These are phyloP conservation scores for Esox niger DNA, from an alignment of 2,113 vertebrate genomes.

Conservation along the genomic window DNA sequence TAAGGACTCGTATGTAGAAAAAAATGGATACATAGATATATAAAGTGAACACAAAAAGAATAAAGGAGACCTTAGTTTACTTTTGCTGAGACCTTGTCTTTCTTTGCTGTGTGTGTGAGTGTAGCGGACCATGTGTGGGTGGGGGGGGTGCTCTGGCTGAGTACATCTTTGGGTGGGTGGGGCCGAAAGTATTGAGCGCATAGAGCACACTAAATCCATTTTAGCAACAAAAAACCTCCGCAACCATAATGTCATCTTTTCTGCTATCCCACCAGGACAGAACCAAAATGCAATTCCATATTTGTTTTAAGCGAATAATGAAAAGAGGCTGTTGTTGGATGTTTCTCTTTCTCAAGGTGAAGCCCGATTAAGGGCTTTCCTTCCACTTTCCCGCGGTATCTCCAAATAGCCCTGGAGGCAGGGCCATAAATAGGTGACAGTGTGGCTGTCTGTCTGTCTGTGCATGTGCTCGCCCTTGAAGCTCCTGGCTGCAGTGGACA, in stretches of 20 bases:
- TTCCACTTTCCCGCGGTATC: conserved; percentile 38
- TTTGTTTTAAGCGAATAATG: no score
- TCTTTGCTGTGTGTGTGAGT: conserved; percentile 40
- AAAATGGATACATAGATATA: conserved; percentile 61
- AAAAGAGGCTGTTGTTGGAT: no score
- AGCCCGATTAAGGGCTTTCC: conserved; percentile 33
- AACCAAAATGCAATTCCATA: no score
- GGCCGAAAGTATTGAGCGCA: no score
- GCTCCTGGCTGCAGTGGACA: no score
- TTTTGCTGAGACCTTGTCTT: conserved; percentile 61
- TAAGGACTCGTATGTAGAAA: conserved; percentile 71
- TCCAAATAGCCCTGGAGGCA: conserved; percentile 14
- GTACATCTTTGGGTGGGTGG: no score
- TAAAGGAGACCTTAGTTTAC: conserved; percentile 79
- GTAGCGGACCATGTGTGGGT: no score
- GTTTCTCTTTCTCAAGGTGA: conserved; percentile 28
- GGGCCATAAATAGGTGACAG: conserved; percentile 3
- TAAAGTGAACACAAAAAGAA: conserved; percentile 67
- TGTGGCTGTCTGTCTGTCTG: neutral
- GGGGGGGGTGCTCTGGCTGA: no score
- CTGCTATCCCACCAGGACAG: no score
- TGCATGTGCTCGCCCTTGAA: neutral
- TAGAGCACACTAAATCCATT: no score
- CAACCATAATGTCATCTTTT: no score
- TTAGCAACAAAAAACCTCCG: no score